These are phyloP conservation scores for Acanthurus lineatus DNA, from an alignment of 2,797 vertebrate genomes.

Conservation along the genomic window DNA sequence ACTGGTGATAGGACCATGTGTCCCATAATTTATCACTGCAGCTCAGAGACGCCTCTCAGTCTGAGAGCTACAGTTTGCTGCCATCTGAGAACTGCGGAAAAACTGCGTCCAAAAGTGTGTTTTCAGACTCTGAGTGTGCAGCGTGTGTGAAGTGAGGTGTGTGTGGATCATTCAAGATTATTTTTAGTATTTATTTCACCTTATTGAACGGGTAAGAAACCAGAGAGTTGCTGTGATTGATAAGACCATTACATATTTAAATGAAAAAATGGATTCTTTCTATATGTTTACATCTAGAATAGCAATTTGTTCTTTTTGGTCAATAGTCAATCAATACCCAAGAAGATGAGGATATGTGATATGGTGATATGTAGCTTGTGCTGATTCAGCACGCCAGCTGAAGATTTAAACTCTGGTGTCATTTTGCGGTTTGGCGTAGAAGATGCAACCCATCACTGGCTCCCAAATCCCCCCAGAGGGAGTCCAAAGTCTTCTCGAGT, in stretches of 20 bases:
- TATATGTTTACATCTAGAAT: not conserved
- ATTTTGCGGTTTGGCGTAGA: constrained; percentile 61
- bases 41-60: not conserved
- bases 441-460: constrained; percentile 55
- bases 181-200: not conserved
- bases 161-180: not conserved
- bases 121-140: no score
- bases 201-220: not conserved
- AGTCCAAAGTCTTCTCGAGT: constrained; percentile 76
- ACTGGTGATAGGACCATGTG: not conserved
- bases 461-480: constrained; percentile 70
- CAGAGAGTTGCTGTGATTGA: not conserved
- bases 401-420: constrained; percentile 65
- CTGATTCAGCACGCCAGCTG: constrained; percentile 61
- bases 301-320: not conserved
- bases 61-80: not conserved
- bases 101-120: not conserved
- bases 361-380: constrained; percentile 25
- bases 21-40: not conserved
- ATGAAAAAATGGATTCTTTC: not conserved
- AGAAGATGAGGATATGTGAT: constrained; percentile 19
- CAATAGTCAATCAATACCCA: constrained; percentile 16
- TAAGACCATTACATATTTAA: not conserved
- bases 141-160: no score
- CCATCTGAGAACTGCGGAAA: not conserved